phyloP scores from a whole-genome alignment of 2,888 invertebrate genomes.

The Notocelia uddmanniana region DNA sequence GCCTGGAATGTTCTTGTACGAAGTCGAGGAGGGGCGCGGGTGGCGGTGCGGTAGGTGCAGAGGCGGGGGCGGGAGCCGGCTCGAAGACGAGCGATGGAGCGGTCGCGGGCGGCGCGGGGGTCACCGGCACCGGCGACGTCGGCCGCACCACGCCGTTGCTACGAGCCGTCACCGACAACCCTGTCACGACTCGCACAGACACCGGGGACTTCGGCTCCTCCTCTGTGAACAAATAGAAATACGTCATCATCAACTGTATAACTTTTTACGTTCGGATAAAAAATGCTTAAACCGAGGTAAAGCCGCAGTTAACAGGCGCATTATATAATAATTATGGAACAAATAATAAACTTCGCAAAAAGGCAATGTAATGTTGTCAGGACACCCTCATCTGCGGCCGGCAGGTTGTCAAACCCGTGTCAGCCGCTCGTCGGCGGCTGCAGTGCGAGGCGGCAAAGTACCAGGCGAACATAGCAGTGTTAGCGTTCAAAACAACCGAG shows the following conservation, averaged over 20 bases:
- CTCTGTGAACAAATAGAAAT: slow-evolving; percentile 72
- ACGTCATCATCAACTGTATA: slow-evolving; percentile 54
- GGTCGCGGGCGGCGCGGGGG: slow-evolving; percentile 50
- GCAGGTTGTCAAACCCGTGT: slow-evolving; percentile 78
- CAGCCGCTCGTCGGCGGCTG: slow-evolving; percentile 81
- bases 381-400: slow-evolving; percentile 60
- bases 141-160: slow-evolving; percentile 71
- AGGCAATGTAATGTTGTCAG: slow-evolving; percentile 55
- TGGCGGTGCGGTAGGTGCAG: slow-evolving; percentile 59
- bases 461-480: slow-evolving; percentile 73
- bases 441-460: slow-evolving; percentile 84
- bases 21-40: slow-evolving; percentile 74
- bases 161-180: slow-evolving; percentile 71
- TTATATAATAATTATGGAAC: neutral
- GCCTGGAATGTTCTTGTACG: slow-evolving; percentile 85
- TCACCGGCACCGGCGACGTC: slow-evolving; percentile 57
- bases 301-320: neutral
- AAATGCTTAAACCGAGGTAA: neutral
- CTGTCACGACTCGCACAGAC: slow-evolving; percentile 75
- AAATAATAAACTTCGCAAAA: slow-evolving; percentile 53
- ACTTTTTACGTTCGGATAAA: slow-evolving; percentile 46
- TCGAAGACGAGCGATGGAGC: slow-evolving; percentile 45
- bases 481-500: slow-evolving; percentile 58
- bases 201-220: slow-evolving; percentile 81
- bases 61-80: slow-evolving; percentile 55